Conservation (phyloP, 2,888 invertebrate species). For the Cetonia aurata region DNA sequence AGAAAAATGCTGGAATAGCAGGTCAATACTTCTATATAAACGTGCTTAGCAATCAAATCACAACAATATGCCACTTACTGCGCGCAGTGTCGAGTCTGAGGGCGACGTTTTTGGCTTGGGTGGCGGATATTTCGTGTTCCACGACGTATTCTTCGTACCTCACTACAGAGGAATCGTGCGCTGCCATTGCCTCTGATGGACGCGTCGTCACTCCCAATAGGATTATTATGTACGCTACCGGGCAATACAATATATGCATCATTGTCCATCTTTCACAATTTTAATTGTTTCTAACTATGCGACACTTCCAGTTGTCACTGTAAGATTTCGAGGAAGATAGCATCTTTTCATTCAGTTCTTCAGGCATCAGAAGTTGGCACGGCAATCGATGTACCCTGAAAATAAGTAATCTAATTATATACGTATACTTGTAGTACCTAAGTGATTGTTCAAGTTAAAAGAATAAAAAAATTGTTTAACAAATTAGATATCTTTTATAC, state of each 20-base stretch:
- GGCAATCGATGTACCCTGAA: too few relatives aligned
- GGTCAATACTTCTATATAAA: background rate
- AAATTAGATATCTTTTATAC: too few relatives aligned
- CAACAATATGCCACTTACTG: conserved; percentile 60
- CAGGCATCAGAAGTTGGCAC: too few relatives aligned
- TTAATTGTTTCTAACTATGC: conserved; percentile 22
- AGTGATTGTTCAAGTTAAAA: too few relatives aligned
- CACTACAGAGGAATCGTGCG: conserved; percentile 49
- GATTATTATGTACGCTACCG: conserved; percentile 27
- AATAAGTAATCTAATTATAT: too few relatives aligned
- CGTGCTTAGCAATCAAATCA: conserved; percentile 1
- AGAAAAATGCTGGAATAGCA: too few relatives aligned
- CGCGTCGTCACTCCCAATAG: background rate
- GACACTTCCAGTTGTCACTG: conserved; percentile 20
- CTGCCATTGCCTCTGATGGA: conserved; percentile 18
- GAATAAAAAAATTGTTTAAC: too few relatives aligned
- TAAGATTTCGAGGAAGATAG: background rate
- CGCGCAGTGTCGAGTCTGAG: conserved; percentile 65
- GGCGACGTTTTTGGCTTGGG: conserved; percentile 72
- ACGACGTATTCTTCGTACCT: conserved; percentile 73
- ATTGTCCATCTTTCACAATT: conserved; percentile 44
- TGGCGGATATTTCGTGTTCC: conserved; percentile 74
- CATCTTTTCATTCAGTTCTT: too few relatives aligned
- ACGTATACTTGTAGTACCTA: too few relatives aligned
- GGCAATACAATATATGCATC: conserved; percentile 32